Evolutionary conservation across 2,888 invertebrate genomes (phyloP).

Genomic region (Cecidostiba fungosa): DNA sequence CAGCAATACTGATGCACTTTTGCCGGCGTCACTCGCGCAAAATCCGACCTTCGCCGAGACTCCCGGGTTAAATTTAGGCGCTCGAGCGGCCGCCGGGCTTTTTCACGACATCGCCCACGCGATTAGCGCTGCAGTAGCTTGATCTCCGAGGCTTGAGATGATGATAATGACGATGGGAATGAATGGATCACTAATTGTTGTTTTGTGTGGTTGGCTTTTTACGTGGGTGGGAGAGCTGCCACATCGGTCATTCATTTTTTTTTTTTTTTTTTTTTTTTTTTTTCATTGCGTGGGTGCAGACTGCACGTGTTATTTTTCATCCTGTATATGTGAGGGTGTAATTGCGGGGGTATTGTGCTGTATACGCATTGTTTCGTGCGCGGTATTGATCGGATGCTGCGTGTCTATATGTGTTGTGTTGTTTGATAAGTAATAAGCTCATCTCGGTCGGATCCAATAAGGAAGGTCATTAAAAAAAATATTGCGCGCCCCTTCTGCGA

Average conservation of each 20-base stretch:
- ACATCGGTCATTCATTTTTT: background rate
- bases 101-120: background rate
- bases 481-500: background rate
- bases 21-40: constrained; percentile 32
- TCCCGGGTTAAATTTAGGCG: constrained; percentile 36
- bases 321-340: too few relatives aligned
- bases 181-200: background rate
- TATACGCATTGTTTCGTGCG: too few relatives aligned
- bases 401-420: too few relatives aligned
- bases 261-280: background rate
- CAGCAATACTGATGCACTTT: background rate
- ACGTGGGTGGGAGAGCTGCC: background rate
- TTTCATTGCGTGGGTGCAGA: background rate
- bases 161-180: background rate
- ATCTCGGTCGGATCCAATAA: background rate
- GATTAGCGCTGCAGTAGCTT: background rate
- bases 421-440: too few relatives aligned
- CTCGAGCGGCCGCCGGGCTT: background rate
- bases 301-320: background rate
- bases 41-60: constrained; percentile 41
- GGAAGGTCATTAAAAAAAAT: background rate
- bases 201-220: background rate
- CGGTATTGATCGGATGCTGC: too few relatives aligned
- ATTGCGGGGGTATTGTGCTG: too few relatives aligned
- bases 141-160: background rate